These are phyloP conservation scores for Hippocampus guttulatus DNA, from an alignment of 2,113 vertebrate species.

Conservation along the genomic window DNA sequence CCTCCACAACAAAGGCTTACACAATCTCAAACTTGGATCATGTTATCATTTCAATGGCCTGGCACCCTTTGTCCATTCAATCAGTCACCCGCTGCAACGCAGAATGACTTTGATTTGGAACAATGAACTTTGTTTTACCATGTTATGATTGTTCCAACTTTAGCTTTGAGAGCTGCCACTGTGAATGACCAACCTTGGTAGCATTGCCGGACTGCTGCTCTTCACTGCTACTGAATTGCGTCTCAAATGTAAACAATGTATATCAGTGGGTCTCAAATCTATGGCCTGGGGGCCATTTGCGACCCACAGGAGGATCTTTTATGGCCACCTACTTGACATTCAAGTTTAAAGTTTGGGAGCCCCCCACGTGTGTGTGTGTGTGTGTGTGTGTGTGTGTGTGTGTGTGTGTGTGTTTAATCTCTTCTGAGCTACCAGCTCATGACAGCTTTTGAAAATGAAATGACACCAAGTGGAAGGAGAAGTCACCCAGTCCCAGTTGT, in stretches of 20 bases:
- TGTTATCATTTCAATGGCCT: conserved; percentile 23
- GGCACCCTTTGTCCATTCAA: conserved; percentile 22
- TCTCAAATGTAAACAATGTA: not conserved
- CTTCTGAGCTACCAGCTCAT: no score
- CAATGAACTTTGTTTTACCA: conserved; percentile 44
- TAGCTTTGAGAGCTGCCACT: conserved; percentile 4
- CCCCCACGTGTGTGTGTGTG: no score
- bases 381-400: no score
- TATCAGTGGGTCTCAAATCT: no score
- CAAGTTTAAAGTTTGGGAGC: no score
- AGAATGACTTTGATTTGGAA: conserved; percentile 24
- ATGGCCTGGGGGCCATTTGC: no score
- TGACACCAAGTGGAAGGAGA: no score
- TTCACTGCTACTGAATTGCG: not conserved
- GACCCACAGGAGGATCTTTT: no score
- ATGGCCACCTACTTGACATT: no score
- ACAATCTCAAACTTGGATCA: conserved; percentile 4
- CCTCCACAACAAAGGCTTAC: conserved; percentile 2
- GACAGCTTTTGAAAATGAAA: no score
- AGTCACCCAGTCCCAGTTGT: no score
- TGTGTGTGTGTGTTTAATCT: no score
- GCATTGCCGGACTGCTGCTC: conserved; percentile 26
- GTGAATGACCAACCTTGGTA: conserved; percentile 45
- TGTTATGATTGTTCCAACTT: conserved; percentile 21
- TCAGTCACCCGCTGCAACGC: conserved; percentile 35